Conservation (phyloP, 2,113 vertebrate species). For the Microtus ochrogaster region DNA sequence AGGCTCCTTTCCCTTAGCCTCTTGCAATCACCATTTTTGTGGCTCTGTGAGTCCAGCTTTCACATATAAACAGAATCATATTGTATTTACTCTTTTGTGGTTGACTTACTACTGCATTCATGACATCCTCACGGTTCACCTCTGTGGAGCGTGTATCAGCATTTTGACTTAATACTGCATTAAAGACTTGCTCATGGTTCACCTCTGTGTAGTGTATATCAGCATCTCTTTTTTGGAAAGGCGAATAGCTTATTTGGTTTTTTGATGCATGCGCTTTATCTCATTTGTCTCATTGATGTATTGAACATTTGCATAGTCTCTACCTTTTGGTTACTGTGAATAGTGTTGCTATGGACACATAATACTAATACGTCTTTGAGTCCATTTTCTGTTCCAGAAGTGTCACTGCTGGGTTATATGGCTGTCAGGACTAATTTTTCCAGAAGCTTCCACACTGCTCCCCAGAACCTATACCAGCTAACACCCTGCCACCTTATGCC, state of each 20-base stretch:
- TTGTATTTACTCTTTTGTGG: neutral
- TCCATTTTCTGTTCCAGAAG: neutral
- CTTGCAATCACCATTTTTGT: neutral
- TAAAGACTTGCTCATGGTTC: no score
- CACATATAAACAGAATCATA: neutral
- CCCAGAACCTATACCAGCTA: neutral
- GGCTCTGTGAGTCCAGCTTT: neutral
- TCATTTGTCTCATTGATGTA: conserved; percentile 13
- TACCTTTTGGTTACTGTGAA: neutral
- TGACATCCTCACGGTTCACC: neutral
- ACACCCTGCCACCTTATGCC: neutral
- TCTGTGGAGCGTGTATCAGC: neutral
- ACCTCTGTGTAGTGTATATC: neutral
- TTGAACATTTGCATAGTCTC: neutral
- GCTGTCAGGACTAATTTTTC: neutral
- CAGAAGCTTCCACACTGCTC: neutral
- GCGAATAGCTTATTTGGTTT: neutral
- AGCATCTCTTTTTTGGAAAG: neutral
- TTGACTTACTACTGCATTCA: neutral
- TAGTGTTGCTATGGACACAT: neutral
- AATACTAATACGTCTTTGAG: neutral
- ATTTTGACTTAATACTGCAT: neutral
- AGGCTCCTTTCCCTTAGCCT: neutral
- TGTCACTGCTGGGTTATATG: neutral
- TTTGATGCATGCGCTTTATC: neutral